A percentile compares a stretch with the other conserved stretches of the same genome.
phyloP scores from a whole-genome alignment of 2,113 vertebrate species.

The Cinclus cinclus region DNA sequence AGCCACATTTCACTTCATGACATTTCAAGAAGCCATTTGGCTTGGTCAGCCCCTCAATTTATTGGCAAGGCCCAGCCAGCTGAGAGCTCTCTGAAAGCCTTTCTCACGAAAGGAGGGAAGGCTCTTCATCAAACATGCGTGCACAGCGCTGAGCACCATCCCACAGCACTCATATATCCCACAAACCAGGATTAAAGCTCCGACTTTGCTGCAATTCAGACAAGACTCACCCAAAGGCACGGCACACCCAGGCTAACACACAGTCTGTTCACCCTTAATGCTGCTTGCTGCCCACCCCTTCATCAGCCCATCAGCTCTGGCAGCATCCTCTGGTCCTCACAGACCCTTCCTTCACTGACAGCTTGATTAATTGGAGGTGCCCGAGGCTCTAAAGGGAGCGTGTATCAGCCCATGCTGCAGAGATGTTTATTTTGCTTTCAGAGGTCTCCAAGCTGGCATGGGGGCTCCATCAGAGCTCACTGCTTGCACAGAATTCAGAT shows the following conservation, averaged over 20 bases:
- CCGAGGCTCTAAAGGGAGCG: not conserved
- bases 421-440: conserved; percentile 58
- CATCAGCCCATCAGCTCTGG: not conserved
- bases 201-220: not conserved
- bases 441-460: not conserved
- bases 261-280: not conserved
- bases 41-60: not conserved
- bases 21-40: not conserved
- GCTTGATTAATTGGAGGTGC: conserved; percentile 47
- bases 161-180: not conserved
- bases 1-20: not conserved
- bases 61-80: not conserved
- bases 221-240: not conserved
- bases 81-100: not conserved
- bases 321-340: not conserved
- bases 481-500: not conserved
- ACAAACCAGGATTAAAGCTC: not conserved
- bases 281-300: not conserved
- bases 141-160: not conserved
- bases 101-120: not conserved
- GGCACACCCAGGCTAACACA: not conserved
- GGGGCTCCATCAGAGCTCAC: not conserved
- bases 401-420: conserved; percentile 6
- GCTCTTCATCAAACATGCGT: not conserved
- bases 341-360: conserved; percentile 17